These are phyloP conservation scores for Leptonema lineaticorne DNA, from an alignment of 1,140 invertebrate species.

Conservation along the genomic window DNA sequence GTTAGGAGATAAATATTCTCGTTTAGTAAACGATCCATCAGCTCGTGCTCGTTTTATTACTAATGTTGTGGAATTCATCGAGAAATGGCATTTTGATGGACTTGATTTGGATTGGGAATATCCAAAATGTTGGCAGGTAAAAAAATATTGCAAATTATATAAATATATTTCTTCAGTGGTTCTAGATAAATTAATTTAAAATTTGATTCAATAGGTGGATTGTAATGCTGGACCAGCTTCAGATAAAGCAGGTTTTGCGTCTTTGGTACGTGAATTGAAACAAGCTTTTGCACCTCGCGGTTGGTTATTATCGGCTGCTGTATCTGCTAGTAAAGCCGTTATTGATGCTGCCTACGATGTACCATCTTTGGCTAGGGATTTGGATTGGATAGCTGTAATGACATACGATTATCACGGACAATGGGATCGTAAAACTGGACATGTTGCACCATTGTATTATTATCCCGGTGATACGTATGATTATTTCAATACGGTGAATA, in stretches of 20 bases:
- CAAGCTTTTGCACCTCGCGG: slow-evolving; percentile 67
- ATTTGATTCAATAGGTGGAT: slow-evolving; percentile 47
- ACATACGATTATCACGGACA: slow-evolving; percentile 86
- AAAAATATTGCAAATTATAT: background rate
- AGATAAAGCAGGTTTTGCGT: slow-evolving; percentile 74
- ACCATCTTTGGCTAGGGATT: slow-evolving; percentile 63
- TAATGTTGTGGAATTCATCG: slow-evolving; percentile 63
- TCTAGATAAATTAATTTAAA: background rate
- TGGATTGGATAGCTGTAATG: slow-evolving; percentile 85
- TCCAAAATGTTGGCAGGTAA: slow-evolving; percentile 70
- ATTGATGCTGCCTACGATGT: slow-evolving; percentile 82
- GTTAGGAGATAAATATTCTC: slow-evolving; percentile 64
- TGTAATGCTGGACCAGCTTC: slow-evolving; percentile 68
- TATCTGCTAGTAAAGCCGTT: slow-evolving; percentile 80
- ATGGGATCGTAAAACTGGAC: slow-evolving; percentile 82
- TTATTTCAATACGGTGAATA: slow-evolving; percentile 58
- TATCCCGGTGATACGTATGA: slow-evolving; percentile 68
- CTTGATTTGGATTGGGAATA: slow-evolving; percentile 77
- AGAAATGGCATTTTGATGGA: slow-evolving; percentile 68
- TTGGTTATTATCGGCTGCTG: slow-evolving; percentile 75
- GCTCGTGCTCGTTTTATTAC: slow-evolving; percentile 61
- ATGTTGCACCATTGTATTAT: slow-evolving; percentile 76
- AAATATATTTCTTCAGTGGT: background rate
- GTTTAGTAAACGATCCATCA: slow-evolving; percentile 59
- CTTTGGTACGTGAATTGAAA: slow-evolving; percentile 70